Percentiles rank a stretch among this genome's conserved stretches.
phyloP scores from a whole-genome alignment of 2,888 invertebrate genomes.

The Epinotia brunnichana region DNA sequence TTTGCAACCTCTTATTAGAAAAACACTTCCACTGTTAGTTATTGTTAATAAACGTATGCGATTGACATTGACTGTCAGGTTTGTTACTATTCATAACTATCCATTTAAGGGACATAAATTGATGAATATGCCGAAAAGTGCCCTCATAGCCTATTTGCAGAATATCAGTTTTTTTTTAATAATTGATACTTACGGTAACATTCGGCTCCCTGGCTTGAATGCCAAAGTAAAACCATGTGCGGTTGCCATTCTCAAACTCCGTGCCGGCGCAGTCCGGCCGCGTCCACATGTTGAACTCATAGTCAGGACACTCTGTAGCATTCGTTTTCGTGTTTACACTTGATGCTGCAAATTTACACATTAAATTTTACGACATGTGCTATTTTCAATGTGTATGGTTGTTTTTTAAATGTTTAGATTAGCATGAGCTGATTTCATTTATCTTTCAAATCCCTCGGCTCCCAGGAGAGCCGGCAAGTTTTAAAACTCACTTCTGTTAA shows the following conservation, averaged over 20 bases:
- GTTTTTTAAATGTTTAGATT: too few species aligned
- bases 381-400: background rate
- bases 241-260: slow-evolving; percentile 93
- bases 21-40: too few species aligned
- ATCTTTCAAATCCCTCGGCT: background rate
- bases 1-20: too few species aligned
- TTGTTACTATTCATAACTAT: too few species aligned
- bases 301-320: slow-evolving; percentile 84
- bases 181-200: slow-evolving; percentile 77
- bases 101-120: too few species aligned
- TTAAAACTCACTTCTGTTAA: too few species aligned
- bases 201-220: slow-evolving; percentile 84
- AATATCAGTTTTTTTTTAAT: background rate
- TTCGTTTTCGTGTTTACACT: slow-evolving; percentile 69
- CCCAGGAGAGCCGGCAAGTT: too few species aligned
- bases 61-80: too few species aligned
- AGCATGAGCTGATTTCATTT: background rate
- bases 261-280: slow-evolving; percentile 94
- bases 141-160: too few species aligned
- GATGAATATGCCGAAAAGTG: too few species aligned
- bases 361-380: background rate
- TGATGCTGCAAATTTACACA: slow-evolving; percentile 61
- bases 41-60: too few species aligned
- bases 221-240: slow-evolving; percentile 97
- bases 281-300: slow-evolving; percentile 96